A percentile compares a stretch with the other conserved stretches of the same genome.
Evolutionary conservation across 2,888 invertebrate species (phyloP).

Genomic region (Spicauda simplicius): DNA sequence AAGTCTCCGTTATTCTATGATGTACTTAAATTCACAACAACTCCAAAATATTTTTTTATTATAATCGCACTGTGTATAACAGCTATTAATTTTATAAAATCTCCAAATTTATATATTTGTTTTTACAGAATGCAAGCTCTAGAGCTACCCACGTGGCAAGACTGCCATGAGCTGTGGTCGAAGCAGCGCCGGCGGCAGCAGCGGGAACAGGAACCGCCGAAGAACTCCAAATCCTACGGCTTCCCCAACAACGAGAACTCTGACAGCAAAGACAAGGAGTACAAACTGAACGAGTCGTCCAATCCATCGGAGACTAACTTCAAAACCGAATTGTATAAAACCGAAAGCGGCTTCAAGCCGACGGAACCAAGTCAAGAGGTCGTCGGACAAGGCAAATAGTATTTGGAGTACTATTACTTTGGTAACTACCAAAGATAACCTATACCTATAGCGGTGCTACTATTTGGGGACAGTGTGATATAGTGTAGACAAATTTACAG

Average conservation of each 20-base stretch:
- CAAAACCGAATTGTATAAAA: constrained; percentile 64
- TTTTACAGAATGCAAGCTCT: constrained; percentile 90
- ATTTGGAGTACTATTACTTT: constrained; percentile 57
- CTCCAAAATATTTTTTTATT: too few species aligned
- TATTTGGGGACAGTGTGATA: constrained; percentile 44
- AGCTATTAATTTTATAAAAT: too few species aligned
- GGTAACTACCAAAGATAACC: constrained; percentile 46
- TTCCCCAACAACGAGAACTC: constrained; percentile 53
- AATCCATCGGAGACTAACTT: constrained; percentile 57
- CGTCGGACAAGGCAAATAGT: constrained; percentile 74
- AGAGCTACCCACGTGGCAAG: constrained; percentile 97
- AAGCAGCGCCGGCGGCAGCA: constrained; percentile 96
- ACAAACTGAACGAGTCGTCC: constrained; percentile 52
- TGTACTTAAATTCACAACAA: too few species aligned
- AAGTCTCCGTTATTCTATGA: too few species aligned
- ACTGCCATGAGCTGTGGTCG: constrained; percentile 99
- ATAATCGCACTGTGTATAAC: too few species aligned
- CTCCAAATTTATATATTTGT: not conserved
- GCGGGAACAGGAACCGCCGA: constrained; percentile 88
- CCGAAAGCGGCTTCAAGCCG: constrained; percentile 60
- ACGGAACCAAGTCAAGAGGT: constrained; percentile 61
- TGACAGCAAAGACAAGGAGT: constrained; percentile 55
- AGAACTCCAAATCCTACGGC: constrained; percentile 49
- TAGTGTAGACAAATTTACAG: constrained; percentile 34
- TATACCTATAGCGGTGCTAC: constrained; percentile 51